Conservation (phyloP, 2,888 invertebrate genomes). For the Malacosoma neustria region DNA sequence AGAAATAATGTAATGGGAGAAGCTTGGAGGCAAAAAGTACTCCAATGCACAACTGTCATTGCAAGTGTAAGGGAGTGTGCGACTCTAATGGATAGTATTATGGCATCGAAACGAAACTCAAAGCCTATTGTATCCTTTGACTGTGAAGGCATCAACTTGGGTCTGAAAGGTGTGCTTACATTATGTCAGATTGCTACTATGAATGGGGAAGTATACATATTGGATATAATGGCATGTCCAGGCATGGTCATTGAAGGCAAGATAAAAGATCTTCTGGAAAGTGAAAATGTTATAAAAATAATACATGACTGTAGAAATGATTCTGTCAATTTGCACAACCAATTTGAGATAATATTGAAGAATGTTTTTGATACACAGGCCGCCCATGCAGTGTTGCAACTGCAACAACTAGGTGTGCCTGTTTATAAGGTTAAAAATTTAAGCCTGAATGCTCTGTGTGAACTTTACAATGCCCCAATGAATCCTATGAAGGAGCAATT, state of each 20-base stretch:
- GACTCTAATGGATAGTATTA: constrained; percentile 83
- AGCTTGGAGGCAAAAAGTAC: constrained; percentile 86
- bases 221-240: constrained; percentile 91
- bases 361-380: constrained; percentile 96
- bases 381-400: constrained; percentile 93
- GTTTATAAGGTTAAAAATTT: constrained; percentile 96
- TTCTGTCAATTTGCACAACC: constrained; percentile 89
- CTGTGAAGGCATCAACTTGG: constrained; percentile 95
- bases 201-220: constrained; percentile 88
- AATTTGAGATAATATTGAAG: constrained; percentile 87
- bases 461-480: constrained; percentile 88
- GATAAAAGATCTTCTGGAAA: constrained; percentile 85
- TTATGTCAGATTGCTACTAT: constrained; percentile 89
- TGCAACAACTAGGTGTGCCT: constrained; percentile 91
- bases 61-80: constrained; percentile 86
- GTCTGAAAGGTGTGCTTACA: constrained; percentile 90
- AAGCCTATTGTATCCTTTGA: constrained; percentile 87
- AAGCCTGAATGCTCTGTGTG: constrained; percentile 92
- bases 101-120: constrained; percentile 70
- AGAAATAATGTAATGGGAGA: constrained; percentile 76
- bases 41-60: constrained; percentile 88
- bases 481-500: constrained; percentile 94
- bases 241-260: constrained; percentile 85
- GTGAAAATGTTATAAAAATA: constrained; percentile 88
- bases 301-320: constrained; percentile 95